phyloP scores from a whole-genome alignment of 1,140 invertebrate species.

The Diorhabda sublineata region DNA sequence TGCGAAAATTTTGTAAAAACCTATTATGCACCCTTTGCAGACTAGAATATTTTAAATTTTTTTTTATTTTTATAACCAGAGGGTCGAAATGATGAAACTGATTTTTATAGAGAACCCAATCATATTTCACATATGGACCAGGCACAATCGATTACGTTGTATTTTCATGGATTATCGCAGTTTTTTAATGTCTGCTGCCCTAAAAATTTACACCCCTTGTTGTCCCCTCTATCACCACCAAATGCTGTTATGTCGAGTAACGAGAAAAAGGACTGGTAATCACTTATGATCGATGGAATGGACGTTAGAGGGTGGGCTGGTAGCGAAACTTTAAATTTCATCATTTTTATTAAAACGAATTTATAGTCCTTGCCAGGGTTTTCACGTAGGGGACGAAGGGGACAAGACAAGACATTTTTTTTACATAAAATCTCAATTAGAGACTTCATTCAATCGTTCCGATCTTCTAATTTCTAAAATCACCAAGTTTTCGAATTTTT shows the following conservation, averaged over 20 bases:
- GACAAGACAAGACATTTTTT: no score
- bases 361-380: no score
- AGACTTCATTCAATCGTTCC: no score
- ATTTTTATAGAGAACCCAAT: neutral
- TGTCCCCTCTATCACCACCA: neutral
- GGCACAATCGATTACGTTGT: neutral
- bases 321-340: no score
- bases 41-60: neutral
- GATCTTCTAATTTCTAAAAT: no score
- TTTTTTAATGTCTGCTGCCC: neutral
- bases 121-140: constrained; percentile 2
- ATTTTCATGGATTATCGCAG: neutral
- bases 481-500: no score
- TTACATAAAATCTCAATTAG: no score
- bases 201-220: neutral
- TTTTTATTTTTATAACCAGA: neutral
- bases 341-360: no score
- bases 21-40: neutral
- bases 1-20: neutral
- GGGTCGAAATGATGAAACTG: neutral
- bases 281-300: neutral
- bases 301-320: no score
- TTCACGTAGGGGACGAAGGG: no score
- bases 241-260: neutral
- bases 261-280: neutral